Base-by-base conservation (phyloP, 2,888 invertebrate genomes). In the Argyresthia albistria region DNA sequence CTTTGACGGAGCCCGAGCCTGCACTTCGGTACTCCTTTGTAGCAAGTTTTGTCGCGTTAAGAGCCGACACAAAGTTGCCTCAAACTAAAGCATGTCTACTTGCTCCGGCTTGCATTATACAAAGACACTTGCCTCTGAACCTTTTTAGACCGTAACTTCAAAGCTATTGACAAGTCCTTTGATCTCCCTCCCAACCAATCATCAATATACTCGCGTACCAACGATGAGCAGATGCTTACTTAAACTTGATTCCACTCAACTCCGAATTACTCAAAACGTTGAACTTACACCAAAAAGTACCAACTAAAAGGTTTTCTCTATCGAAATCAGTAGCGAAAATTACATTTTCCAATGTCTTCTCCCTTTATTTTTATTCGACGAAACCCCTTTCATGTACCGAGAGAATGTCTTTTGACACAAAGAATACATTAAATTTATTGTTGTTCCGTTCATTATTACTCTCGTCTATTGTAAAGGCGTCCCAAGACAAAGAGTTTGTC, bases 91-190 rank as follows among this genome's bases (percentile, higher is more conserved):
- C 63, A 58, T 45, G 12, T 36, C 50, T 25, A 36, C 43, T 11
- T 14, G 25, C 25, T 25, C 25, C 46, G 37, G 36, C 14, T 52
- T 46, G 46, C 52, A 52, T n/a, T 36, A 39, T 47, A 46, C 46
- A 52, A 52, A 52, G 52, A 66, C 64, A 63, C 69, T 67, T 65
- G 59, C 60, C 74, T 67, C 66, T 64, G 63, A 63, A 65, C 68
- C 69, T 70, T 71, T 73, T 69, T 66, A 67, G 69, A 76, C 79
- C 80, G 72, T 73, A 78, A 82, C 81, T 79, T 83, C 81, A 81
- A 83, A 82, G 81, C 66, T 69, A 70, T 73, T 68, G 63, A 52
- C 52, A 67, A 70, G 60, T 63, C 62, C 75, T 81, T 83, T 81
- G 81, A 82, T 80, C 73, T 80, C 37, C 63, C 64, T 70, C 69